Evolutionary conservation across 1,140 invertebrate species (phyloP), one percentile per base, ranked within the genome.

Genomic region (Lucilia cuprina): DNA sequence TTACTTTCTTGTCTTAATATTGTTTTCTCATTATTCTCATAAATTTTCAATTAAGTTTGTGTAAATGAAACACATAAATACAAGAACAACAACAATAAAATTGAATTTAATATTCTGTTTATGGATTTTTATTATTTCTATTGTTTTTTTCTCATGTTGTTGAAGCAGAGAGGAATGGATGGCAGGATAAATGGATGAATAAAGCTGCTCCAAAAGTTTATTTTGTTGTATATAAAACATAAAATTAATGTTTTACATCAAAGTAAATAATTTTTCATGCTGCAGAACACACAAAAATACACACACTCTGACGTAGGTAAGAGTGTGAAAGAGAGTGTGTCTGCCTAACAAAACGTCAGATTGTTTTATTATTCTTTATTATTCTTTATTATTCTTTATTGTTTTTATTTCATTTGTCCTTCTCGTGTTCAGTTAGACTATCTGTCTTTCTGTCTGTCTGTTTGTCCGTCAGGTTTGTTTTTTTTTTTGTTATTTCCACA

Each of bases 81-180:
- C 65, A 65, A 0, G 1, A 65, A 65, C 55, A 21, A 21, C 41
- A 55, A 55, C 17, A 70, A 21, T 21, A 70, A 70, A 70, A 70
- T 70, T 70, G 65, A 70, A 70, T 70, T 70, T 70, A 70, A 70
- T 70, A 70, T 70, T 70, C 65, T 70, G 19, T 70, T 70, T 70
- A 70, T 70, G 65, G 65, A 70, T 70, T 70, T 70, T 60, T 60
- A 60, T 60, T 70, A 70, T 70, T 55, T 55, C 17, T n/a, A 55
- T 55, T 55, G 50, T 55, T 55, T 55, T 12, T 10, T 41, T 2
- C 10, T 8, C 2, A 2, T 41, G 41, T 41, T 41, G 1, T 41
- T 2, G 5, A 41, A 5, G 5, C 50, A 14, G 50, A 13, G 50
- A 5, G 50, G 49, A 49, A 12, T 55, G 50, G 17, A 55, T 55